phyloP scores from a whole-genome alignment of 2,888 invertebrate genomes.

The Eupithecia exiguata region DNA sequence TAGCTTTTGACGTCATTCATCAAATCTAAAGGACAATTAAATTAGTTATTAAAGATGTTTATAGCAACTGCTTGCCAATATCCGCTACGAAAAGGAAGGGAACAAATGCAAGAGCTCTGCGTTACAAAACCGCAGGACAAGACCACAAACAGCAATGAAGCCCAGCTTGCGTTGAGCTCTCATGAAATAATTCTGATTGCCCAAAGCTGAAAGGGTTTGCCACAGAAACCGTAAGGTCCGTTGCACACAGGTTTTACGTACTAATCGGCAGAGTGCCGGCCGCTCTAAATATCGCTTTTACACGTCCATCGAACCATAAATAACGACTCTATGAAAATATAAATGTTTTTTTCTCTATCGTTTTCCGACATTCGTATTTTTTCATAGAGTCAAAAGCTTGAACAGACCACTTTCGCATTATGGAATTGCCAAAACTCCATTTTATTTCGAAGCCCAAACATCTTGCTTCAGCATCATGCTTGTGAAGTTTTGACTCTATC shows the following conservation, averaged over 20 bases:
- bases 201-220: constrained; percentile 78
- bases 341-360: constrained; percentile 83
- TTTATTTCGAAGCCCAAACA: constrained; percentile 59
- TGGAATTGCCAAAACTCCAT: constrained; percentile 84
- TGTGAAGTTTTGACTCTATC: constrained; percentile 50
- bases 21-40: neutral
- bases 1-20: neutral
- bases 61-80: neutral
- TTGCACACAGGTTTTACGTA: constrained; percentile 64
- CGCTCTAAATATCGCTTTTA: constrained; percentile 81
- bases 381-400: constrained; percentile 84
- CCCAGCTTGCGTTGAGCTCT: constrained; percentile 59
- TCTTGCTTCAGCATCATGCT: constrained; percentile 45
- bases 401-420: constrained; percentile 84
- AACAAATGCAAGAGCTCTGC: constrained; percentile 35
- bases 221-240: constrained; percentile 64
- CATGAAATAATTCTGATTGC: constrained; percentile 77
- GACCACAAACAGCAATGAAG: constrained; percentile 50
- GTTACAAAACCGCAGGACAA: constrained; percentile 46
- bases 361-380: constrained; percentile 80
- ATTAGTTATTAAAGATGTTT: neutral
- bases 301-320: constrained; percentile 81
- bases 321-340: constrained; percentile 83
- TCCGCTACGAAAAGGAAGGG: neutral
- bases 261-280: constrained; percentile 82